Evolutionary conservation across 2,113 vertebrate species (phyloP), one percentile per base, ranked within the genome.

Genomic region (Hipposideros armiger): DNA sequence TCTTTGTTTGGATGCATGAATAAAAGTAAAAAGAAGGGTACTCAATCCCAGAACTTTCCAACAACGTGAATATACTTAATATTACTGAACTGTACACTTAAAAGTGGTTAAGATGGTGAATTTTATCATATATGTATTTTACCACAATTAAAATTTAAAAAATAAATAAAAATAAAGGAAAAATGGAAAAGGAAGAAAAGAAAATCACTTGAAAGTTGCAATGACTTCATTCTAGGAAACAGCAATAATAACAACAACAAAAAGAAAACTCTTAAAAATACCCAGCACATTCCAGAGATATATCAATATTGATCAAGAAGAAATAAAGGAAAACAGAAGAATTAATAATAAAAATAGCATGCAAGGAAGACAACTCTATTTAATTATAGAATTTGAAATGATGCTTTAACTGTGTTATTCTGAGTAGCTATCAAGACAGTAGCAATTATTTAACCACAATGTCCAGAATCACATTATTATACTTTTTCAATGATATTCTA

Each of bases 321-420:
- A 90, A 64, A 86, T 36, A 87, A 85, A 91, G 89, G 82, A 92
- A 94, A 83, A 95, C 92, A 96, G 60, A 4, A 76, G 36, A 88
- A 30, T 64, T 87, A 93, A 83, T 82, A 74, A 96, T 82, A 74
- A 96, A 84, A 89, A n/a, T 88, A 90, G 30, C 50, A 90, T 90
- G 56, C 85, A 94, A 91, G 50, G 24, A 76, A 95, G 81, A 78
- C 67, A 92, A 95, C 36, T 52, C 60, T 96, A 95, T 95, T 97
- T 96, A 94, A 97, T 95, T 97, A 96, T 47, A 91, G 70, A 97
- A 97, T 78, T 93, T 67, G 73, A 73, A 95, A 90, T 91, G 88
- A 69, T 93, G 36, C 52, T 87, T 70, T 93, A 96, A 94, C 62
- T 82, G 92, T 69, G 76, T 83, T 92, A 91, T 88, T 90, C 69